Evolutionary conservation across 2,797 vertebrate species (phyloP), one percentile per base, ranked within the genome.

Genomic region (Alectoris magna): DNA sequence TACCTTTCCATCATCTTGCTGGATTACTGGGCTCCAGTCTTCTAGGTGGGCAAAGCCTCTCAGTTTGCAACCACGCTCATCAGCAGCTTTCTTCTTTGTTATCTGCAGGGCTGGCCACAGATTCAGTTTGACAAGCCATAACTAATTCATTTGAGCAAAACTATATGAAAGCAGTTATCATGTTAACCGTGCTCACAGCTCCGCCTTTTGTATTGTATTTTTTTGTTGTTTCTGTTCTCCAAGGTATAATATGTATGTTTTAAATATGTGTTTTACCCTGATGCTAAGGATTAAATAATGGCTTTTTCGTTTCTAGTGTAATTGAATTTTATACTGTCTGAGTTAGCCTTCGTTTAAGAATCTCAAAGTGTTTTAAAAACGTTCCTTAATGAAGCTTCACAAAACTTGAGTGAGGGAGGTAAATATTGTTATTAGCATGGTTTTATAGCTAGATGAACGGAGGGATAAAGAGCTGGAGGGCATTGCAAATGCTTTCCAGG

Each of bases 91-190:
- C 43, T 93, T 69, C 73, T 2, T 78, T 87, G 38, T 87, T 75
- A 80, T 62, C 62, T 44, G 58, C 22, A n/a, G 60, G 22, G 39
- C 44, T 74, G 80, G 94, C 38, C 1, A 2, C 75, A 78, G 75
- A 76, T 89, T 78, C 19, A 4, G 74, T 81, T 86, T 93, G 91
- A 93, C 77, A 93, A 90, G 84, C 77, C 88, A 62, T 84, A 95
- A 88, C 88, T 81, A 81, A 91, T 94, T 90, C 80, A 71, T 87
- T 89, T 78, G 63, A 91, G 71, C 44, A 84, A 88, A 90, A 87
- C 77, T 31, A 58, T 78, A 64, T 67, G 63, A 89, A 90, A 84
- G 77, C 49, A 68, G 84, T 91, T 91, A 74, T 53, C 66, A 51
- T 36, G 86, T 91, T 91, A 88, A 77, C 62, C 60, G 46, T 58